phyloP scores from a whole-genome alignment of 2,888 invertebrate genomes.

The Gisinianus flammeolus region DNA sequence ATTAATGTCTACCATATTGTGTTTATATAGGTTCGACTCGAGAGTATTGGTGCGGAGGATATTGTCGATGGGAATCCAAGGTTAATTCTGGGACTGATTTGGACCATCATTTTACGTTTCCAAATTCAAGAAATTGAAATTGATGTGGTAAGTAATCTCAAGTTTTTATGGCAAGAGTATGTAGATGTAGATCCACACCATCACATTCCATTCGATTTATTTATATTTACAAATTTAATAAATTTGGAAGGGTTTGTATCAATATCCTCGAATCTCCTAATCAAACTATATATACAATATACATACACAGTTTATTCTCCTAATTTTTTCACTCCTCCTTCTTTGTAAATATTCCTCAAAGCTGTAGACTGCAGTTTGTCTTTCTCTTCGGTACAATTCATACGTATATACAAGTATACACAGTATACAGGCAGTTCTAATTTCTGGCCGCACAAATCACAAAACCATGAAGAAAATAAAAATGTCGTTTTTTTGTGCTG shows the following conservation, averaged over 20 bases:
- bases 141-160: conserved; percentile 76
- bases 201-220: not conserved
- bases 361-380: too few relatives aligned
- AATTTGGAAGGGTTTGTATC: too few relatives aligned
- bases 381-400: too few relatives aligned
- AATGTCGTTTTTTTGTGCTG: too few relatives aligned
- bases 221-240: not conserved
- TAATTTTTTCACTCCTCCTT: too few relatives aligned
- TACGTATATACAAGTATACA: too few relatives aligned
- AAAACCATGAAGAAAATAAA: too few relatives aligned
- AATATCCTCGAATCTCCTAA: not conserved
- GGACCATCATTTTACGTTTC: conserved; percentile 99
- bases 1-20: too few relatives aligned
- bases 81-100: conserved; percentile 68
- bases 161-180: not conserved
- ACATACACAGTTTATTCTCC: not conserved
- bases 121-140: conserved; percentile 99
- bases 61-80: conserved; percentile 98
- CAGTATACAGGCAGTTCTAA: too few relatives aligned
- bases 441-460: too few relatives aligned
- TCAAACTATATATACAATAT: not conserved
- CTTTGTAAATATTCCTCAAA: too few relatives aligned
- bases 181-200: too few relatives aligned
- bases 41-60: conserved; percentile 98
- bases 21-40: conserved; percentile 89